A percentile compares a stretch with the other conserved stretches of the same genome.
phyloP scores from a whole-genome alignment of 1,140 invertebrate genomes.

The Drosophila dunni region DNA sequence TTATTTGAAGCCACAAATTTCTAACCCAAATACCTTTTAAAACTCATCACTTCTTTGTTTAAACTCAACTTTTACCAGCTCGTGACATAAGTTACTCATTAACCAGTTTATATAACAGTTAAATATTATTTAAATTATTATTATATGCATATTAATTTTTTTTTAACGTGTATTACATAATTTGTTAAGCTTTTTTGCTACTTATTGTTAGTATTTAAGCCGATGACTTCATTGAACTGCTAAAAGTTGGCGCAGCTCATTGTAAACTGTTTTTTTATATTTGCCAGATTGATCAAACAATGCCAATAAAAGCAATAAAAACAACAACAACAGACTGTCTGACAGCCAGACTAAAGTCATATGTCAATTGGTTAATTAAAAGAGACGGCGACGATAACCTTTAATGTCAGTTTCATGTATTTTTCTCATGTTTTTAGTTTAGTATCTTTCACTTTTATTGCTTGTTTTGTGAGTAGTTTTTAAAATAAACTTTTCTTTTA shows the following conservation, averaged over 20 bases:
- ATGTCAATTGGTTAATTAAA: constrained; percentile 80
- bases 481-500: constrained; percentile 33
- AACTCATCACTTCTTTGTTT: neutral
- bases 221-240: constrained; percentile 12
- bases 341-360: constrained; percentile 59
- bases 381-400: constrained; percentile 66
- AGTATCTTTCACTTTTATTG: constrained; percentile 51
- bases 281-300: constrained; percentile 34
- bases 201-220: constrained; percentile 12
- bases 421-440: constrained; percentile 46
- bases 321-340: constrained; percentile 36
- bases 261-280: neutral
- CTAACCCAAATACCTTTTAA: no score
- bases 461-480: constrained; percentile 31
- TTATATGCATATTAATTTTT: neutral
- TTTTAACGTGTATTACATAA: constrained; percentile 11
- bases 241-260: constrained; percentile 12
- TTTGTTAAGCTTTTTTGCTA: constrained; percentile 6
- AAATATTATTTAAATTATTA: neutral
- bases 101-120: neutral
- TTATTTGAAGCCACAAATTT: no score
- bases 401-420: constrained; percentile 61
- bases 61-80: constrained; percentile 1
- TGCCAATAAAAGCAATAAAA: constrained; percentile 28
- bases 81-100: neutral